Conservation (phyloP, 2,888 invertebrate species). For the Pseudanteris insignis region DNA sequence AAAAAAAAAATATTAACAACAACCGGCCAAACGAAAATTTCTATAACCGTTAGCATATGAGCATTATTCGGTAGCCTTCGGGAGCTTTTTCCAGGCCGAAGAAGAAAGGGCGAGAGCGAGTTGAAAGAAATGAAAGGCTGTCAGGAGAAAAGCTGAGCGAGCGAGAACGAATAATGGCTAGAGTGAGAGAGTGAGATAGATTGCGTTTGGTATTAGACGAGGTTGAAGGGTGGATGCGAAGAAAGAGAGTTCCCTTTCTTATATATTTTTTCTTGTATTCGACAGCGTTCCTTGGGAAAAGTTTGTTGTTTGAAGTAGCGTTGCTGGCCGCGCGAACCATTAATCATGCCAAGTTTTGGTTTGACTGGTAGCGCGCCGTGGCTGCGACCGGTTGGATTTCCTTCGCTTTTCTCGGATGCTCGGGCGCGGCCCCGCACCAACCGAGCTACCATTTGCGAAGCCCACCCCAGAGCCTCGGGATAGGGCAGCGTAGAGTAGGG, state of each 20-base stretch:
- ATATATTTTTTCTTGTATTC: slow-evolving; percentile 64
- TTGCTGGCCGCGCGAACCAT: slow-evolving; percentile 68
- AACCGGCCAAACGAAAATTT: slow-evolving; percentile 11
- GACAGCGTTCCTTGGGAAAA: slow-evolving; percentile 70
- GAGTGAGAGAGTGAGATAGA: no score
- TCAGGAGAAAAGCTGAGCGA: slow-evolving; percentile 56
- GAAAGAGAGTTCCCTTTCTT: slow-evolving; percentile 65
- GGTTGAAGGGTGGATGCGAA: slow-evolving; percentile 66
- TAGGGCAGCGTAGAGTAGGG: slow-evolving; percentile 33
- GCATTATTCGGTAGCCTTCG: slow-evolving; percentile 27
- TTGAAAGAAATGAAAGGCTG: slow-evolving; percentile 62
- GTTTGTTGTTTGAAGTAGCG: slow-evolving; percentile 73
- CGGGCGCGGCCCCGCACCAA: slow-evolving; percentile 25
- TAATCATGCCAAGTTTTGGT: slow-evolving; percentile 71
- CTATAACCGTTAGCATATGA: slow-evolving; percentile 15
- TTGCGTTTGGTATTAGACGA: slow-evolving; percentile 63
- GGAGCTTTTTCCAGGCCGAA: slow-evolving; percentile 38
- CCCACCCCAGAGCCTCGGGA: slow-evolving; percentile 42
- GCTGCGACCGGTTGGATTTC: slow-evolving; percentile 46
- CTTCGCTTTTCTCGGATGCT: slow-evolving; percentile 44
- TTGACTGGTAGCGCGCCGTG: slow-evolving; percentile 58
- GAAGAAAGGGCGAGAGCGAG: slow-evolving; percentile 46
- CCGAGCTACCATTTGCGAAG: slow-evolving; percentile 42
- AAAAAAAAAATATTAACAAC: slow-evolving; percentile 9
- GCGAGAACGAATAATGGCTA: no score